Evolutionary conservation across 92 coral and sea anemone species (phyloP).

Genomic region (Epizoanthus rinbou): DNA sequence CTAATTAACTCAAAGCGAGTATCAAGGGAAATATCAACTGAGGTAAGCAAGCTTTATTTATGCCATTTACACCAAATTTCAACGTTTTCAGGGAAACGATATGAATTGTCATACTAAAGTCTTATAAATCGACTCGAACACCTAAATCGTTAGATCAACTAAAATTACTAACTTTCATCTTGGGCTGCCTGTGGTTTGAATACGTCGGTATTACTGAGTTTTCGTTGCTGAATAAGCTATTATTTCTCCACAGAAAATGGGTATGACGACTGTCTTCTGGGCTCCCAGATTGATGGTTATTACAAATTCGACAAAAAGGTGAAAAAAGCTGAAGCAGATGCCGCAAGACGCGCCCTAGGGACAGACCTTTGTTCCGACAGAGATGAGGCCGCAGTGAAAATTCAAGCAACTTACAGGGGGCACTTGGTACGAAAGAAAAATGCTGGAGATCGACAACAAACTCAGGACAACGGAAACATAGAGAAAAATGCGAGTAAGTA

Average conservation of each 20-base stretch:
- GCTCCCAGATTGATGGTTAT: slow-evolving; percentile 88
- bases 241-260: slow-evolving; percentile 59
- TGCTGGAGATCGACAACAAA: neutral
- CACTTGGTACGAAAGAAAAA: slow-evolving; percentile 54
- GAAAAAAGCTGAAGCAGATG: neutral
- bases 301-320: slow-evolving; percentile 63
- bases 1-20: too few species aligned
- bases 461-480: neutral
- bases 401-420: slow-evolving; percentile 79
- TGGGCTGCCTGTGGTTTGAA: too few species aligned
- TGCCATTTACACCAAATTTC: too few species aligned
- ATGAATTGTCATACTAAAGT: too few species aligned
- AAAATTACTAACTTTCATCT: too few species aligned
- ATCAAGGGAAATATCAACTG: too few species aligned
- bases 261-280: slow-evolving; percentile 83
- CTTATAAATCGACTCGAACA: too few species aligned
- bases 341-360: neutral
- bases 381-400: slow-evolving; percentile 62
- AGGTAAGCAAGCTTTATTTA: too few species aligned
- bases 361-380: neutral
- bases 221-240: too few species aligned
- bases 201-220: too few species aligned
- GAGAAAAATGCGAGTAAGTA: neutral
- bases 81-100: too few species aligned
- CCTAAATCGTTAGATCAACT: too few species aligned